Percentiles rank a stretch among this genome's conserved stretches.
These are phyloP conservation scores for Sympetrum striolatum DNA, from an alignment of 2,888 invertebrate species.

Conservation along the genomic window DNA sequence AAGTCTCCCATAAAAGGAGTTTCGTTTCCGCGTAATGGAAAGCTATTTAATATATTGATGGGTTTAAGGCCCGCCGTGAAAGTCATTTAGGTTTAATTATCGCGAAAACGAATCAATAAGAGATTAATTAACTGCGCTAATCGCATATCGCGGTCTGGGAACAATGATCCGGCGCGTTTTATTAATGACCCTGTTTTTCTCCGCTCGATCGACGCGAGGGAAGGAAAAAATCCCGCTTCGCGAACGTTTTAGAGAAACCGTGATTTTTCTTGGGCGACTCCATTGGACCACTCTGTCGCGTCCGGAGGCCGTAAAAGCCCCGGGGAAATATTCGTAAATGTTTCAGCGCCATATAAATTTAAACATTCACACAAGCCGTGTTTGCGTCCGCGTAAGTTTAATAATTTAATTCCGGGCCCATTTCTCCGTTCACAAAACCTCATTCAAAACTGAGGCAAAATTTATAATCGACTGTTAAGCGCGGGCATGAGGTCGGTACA, in stretches of 20 bases:
- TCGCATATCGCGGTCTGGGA: not conserved
- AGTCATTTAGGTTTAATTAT: slow-evolving; percentile 32
- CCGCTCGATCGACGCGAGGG: not conserved
- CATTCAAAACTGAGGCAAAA: slow-evolving; percentile 31
- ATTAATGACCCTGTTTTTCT: not conserved
- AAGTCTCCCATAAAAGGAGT: not conserved
- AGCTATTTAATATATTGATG: slow-evolving; percentile 38
- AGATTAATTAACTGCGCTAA: slow-evolving; percentile 29
- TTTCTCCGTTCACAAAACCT: slow-evolving; percentile 31
- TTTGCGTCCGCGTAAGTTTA: slow-evolving; percentile 24
- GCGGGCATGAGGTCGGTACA: slow-evolving; percentile 20
- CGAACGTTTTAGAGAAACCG: not conserved
- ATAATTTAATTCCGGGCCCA: slow-evolving; percentile 38
- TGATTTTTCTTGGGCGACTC: not conserved
- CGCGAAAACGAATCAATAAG: slow-evolving; percentile 34
- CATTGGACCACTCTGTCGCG: not conserved
- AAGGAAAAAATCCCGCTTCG: not conserved
- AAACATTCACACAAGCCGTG: slow-evolving; percentile 24
- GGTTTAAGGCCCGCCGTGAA: not conserved
- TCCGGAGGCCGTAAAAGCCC: not conserved
- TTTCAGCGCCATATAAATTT: slow-evolving; percentile 13
- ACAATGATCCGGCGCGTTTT: not conserved
- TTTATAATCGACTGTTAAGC: slow-evolving; percentile 29
- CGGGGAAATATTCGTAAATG: slow-evolving; percentile 18
- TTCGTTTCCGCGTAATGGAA: not conserved